Percentiles rank a stretch among this genome's conserved stretches.
Evolutionary conservation across 2,888 invertebrate genomes (phyloP).

Genomic region (Digitonthophagus gazella): DNA sequence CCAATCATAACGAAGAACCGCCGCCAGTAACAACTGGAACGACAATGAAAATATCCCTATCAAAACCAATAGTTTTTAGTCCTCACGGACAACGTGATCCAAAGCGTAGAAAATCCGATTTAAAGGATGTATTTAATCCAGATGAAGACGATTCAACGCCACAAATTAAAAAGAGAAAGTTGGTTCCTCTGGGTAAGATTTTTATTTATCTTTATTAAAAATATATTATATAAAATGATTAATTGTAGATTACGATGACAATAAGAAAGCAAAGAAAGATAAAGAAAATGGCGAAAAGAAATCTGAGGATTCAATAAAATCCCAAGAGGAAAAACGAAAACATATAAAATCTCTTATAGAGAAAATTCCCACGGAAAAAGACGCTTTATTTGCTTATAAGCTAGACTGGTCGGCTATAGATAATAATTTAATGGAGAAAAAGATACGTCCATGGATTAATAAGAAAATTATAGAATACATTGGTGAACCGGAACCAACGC

Average conservation of each 20-base stretch:
- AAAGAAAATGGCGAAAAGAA: slow-evolving; percentile 52
- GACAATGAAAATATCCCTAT: slow-evolving; percentile 50
- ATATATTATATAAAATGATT: slow-evolving; percentile 23
- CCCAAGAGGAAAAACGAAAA: slow-evolving; percentile 92
- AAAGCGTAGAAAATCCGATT: slow-evolving; percentile 71
- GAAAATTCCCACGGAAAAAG: slow-evolving; percentile 97
- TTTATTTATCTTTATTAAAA: no score
- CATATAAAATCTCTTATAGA: slow-evolving; percentile 97
- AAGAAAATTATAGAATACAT: slow-evolving; percentile 99
- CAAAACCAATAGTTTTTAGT: slow-evolving; percentile 48
- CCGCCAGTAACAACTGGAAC: slow-evolving; percentile 42
- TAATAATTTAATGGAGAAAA: slow-evolving; percentile 82
- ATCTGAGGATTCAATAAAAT: slow-evolving; percentile 62
- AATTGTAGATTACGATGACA: slow-evolving; percentile 64
- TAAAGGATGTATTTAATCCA: slow-evolving; percentile 83
- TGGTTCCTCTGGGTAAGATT: slow-evolving; percentile 77
- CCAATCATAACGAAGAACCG: slow-evolving; percentile 46
- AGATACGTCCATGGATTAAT: slow-evolving; percentile 99
- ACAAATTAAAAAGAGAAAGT: slow-evolving; percentile 69
- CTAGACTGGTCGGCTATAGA: slow-evolving; percentile 85
- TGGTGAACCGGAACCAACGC: slow-evolving; percentile 96
- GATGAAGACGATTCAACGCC: slow-evolving; percentile 69
- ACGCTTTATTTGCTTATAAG: slow-evolving; percentile 90
- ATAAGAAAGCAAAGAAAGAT: slow-evolving; percentile 54
- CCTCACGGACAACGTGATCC: slow-evolving; percentile 51